Conservation (phyloP, 2,888 invertebrate species). For the Gymnocheta viridis region DNA sequence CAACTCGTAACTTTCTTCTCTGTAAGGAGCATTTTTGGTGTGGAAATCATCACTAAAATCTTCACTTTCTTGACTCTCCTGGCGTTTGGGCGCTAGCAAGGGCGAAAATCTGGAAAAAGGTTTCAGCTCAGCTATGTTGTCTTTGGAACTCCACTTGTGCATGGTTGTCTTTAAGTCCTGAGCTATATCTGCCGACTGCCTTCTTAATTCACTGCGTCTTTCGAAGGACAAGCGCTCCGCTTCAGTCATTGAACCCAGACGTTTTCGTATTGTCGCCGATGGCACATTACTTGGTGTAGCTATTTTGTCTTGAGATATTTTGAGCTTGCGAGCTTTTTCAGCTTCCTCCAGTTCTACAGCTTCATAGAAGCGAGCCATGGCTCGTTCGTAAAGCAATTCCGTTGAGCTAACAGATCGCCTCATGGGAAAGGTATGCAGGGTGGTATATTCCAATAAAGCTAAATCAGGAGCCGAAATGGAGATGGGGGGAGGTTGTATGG, state of each 20-base stretch:
- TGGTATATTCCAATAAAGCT: constrained; percentile 85
- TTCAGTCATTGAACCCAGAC: constrained; percentile 83
- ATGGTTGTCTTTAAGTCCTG: constrained; percentile 71
- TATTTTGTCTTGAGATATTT: constrained; percentile 74
- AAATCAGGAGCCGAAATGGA: constrained; percentile 92
- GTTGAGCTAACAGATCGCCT: constrained; percentile 91
- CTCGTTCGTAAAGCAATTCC: constrained; percentile 90
- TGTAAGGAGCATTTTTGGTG: constrained; percentile 48
- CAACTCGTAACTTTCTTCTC: constrained; percentile 81
- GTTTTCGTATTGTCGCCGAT: constrained; percentile 79
- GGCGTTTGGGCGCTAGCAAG: constrained; percentile 64
- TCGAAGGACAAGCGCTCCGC: constrained; percentile 82
- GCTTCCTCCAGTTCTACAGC: constrained; percentile 89
- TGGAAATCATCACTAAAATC: constrained; percentile 76
- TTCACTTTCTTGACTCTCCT: constrained; percentile 73
- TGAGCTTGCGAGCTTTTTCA: constrained; percentile 82
- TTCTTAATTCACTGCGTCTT: constrained; percentile 82
- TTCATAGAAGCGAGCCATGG: constrained; percentile 91
- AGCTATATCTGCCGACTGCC: constrained; percentile 83
- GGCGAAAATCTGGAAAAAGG: constrained; percentile 71
- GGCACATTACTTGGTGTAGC: constrained; percentile 67
- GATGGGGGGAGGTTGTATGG: constrained; percentile 89
- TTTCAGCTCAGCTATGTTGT: constrained; percentile 74
- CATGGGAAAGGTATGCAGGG: constrained; percentile 83
- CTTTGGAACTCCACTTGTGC: constrained; percentile 79